A percentile compares a stretch with the other conserved stretches of the same genome.
phyloP scores from a whole-genome alignment of 2,113 vertebrate genomes.

The Entelurus aequoreus region DNA sequence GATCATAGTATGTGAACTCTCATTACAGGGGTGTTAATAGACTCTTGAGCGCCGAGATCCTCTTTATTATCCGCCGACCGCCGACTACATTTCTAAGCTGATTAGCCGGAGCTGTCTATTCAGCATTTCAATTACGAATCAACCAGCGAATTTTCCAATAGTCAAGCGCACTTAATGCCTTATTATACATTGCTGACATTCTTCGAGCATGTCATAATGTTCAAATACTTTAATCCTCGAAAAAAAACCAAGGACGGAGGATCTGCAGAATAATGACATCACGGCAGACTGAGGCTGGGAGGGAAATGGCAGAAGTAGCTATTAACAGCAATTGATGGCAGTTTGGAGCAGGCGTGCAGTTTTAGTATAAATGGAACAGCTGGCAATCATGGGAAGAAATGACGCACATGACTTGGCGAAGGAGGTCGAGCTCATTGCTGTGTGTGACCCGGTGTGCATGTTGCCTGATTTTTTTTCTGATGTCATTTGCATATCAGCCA shows the following conservation, averaged over 20 bases:
- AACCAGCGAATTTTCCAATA: conserved; percentile 28
- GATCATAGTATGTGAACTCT: conserved; percentile 45
- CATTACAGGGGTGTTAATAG: conserved; percentile 57
- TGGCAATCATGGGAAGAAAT: conserved; percentile 26
- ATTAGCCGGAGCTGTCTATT: conserved; percentile 62
- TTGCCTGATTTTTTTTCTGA: conserved; percentile 17
- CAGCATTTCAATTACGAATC: conserved; percentile 62
- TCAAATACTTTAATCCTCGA: conserved; percentile 50
- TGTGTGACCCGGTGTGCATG: neutral
- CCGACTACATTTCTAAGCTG: conserved; percentile 64
- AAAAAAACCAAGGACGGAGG: conserved; percentile 28
- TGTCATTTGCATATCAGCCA: conserved; percentile 27
- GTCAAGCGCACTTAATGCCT: conserved; percentile 43
- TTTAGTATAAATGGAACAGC: conserved; percentile 30
- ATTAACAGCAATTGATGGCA: conserved; percentile 37
- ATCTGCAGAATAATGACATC: conserved; percentile 33
- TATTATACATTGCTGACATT: conserved; percentile 39
- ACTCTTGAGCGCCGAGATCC: conserved; percentile 53
- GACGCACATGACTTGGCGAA: conserved; percentile 15
- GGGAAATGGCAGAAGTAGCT: conserved; percentile 33
- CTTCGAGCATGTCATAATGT: conserved; percentile 20
- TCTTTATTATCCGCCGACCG: conserved; percentile 58
- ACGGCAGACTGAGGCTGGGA: conserved; percentile 28
- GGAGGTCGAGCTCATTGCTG: conserved; percentile 9
- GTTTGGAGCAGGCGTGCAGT: conserved; percentile 30